Evolutionary conservation across 2,888 invertebrate genomes (phyloP).

Genomic region (Deladenus siricidicola): DNA sequence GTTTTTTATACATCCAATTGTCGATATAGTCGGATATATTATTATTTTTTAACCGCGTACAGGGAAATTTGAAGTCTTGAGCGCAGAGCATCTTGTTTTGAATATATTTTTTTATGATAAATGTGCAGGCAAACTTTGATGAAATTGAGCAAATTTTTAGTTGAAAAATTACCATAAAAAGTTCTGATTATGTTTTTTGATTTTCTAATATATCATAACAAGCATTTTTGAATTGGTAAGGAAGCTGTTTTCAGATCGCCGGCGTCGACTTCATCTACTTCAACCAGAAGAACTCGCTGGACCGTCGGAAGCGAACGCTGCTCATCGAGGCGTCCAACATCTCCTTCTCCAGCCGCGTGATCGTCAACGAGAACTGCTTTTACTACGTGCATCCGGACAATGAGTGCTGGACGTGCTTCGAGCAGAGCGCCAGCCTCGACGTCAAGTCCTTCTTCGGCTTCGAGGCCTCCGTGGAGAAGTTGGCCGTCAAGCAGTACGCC

Average conservation of each 20-base stretch:
- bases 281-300: slow-evolving; percentile 78
- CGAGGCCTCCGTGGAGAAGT: slow-evolving; percentile 84
- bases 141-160: too few relatives aligned
- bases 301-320: slow-evolving; percentile 69
- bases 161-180: too few relatives aligned
- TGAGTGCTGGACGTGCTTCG: slow-evolving; percentile 87
- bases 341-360: slow-evolving; percentile 74
- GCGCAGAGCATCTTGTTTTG: too few relatives aligned
- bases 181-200: too few relatives aligned
- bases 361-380: slow-evolving; percentile 76
- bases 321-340: slow-evolving; percentile 86
- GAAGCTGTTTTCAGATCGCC: slow-evolving; percentile 66
- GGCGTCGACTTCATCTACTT: slow-evolving; percentile 84
- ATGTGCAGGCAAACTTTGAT: too few relatives aligned
- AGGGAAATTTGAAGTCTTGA: too few relatives aligned
- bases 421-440: slow-evolving; percentile 80
- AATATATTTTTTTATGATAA: too few relatives aligned
- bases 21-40: too few relatives aligned
- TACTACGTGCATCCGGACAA: slow-evolving; percentile 88
- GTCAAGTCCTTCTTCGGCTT: slow-evolving; percentile 90
- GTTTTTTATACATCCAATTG: too few relatives aligned
- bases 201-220: neutral
- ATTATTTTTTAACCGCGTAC: too few relatives aligned
- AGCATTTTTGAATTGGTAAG: neutral
- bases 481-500: slow-evolving; percentile 90